Evolutionary conservation across 1,140 invertebrate species (phyloP).

Genomic region (Drosophila dunni): DNA sequence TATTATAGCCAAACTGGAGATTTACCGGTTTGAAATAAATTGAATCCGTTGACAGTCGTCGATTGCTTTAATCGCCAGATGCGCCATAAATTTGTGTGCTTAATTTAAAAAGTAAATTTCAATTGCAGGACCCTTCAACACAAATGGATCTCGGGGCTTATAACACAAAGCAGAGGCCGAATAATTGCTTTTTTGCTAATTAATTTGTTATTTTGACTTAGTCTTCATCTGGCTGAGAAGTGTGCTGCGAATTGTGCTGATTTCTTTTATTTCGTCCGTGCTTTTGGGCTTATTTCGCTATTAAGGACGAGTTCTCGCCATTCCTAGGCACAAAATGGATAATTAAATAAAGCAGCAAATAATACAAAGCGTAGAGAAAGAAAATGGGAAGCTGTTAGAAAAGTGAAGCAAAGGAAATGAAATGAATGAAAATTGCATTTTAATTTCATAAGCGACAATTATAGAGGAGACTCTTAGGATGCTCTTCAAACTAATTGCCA

Average conservation of each 20-base stretch:
- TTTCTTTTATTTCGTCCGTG: conserved; percentile 33
- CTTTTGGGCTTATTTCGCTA: conserved; percentile 55
- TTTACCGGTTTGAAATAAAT: conserved; percentile 15
- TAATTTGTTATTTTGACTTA: conserved; percentile 78
- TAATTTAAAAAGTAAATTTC: conserved; percentile 45
- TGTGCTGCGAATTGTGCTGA: conserved; percentile 17
- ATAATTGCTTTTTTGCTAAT: conserved; percentile 77
- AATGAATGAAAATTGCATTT: conserved; percentile 77
- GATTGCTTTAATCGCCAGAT: conserved; percentile 4
- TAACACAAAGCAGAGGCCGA: conserved; percentile 26
- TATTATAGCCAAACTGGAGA: conserved; percentile 4
- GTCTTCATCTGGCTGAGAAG: conserved; percentile 41
- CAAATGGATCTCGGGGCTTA: conserved; percentile 37
- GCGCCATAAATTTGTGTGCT: conserved; percentile 28
- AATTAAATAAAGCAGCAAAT: conserved; percentile 63
- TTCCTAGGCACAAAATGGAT: conserved; percentile 62
- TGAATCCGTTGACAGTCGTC: conserved; percentile 11
- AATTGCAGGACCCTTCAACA: conserved; percentile 43
- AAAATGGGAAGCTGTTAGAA: neutral
- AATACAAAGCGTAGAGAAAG: neutral
- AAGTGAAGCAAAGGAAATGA: neutral
- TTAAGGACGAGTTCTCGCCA: conserved; percentile 48
- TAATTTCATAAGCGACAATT: conserved; percentile 73
- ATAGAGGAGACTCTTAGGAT: conserved; percentile 6
- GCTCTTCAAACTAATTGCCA: conserved; percentile 42